Base-by-base conservation (phyloP, 2,113 vertebrate species). In the Sardina pilchardus region DNA sequence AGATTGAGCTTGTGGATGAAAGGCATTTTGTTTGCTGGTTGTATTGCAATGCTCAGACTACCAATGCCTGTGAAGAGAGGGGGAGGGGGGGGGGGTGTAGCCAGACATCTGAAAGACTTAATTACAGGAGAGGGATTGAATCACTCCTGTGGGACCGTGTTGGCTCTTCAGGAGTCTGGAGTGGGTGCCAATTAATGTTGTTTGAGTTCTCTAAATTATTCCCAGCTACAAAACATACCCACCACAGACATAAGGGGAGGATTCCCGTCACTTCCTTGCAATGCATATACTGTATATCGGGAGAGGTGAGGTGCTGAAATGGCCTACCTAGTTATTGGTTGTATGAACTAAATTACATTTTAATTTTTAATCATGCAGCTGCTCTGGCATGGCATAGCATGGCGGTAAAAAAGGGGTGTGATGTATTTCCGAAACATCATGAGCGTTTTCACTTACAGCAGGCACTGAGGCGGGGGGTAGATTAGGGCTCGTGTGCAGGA, bases 71-170 rank as follows among this genome's bases (percentile, higher is more conserved):
- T 7, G 8, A 67, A 67, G 63, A 30, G 63, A n/a, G 26, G 26
- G 12, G 85, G 6, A n/a, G n/a, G n/a, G n/a, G n/a, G n/a, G n/a
- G n/a, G n/a, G n/a, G n/a, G n/a, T n/a, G n/a, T 75, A 84, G 82
- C 81, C n/a, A 81, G 63, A 67, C 56, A 87, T 83, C n/a, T 82
- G 67, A 85, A 88, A 81, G 81, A 88, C 84, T 85, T 85, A 39
- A 83, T 88, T 81, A 83, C n/a, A 30, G 63, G 26, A 26, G 63
- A 67, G 71, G 67, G 80, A 50, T 10, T 80, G 50, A 44, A 56
- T 67, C 26, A 2, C 63, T 67, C 63, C 63, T 12, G 63, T 67
- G 63, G 26, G 63, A 67, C 63, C 6, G 19, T 80, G 24, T 30
- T 10, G 7, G 63, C 63, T 30, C 63, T 67, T 67, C 63, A 26